A percentile compares a stretch with the other conserved stretches of the same genome.
phyloP scores from a whole-genome alignment of 2,113 vertebrate genomes.

The Gallinago jamesoni region DNA sequence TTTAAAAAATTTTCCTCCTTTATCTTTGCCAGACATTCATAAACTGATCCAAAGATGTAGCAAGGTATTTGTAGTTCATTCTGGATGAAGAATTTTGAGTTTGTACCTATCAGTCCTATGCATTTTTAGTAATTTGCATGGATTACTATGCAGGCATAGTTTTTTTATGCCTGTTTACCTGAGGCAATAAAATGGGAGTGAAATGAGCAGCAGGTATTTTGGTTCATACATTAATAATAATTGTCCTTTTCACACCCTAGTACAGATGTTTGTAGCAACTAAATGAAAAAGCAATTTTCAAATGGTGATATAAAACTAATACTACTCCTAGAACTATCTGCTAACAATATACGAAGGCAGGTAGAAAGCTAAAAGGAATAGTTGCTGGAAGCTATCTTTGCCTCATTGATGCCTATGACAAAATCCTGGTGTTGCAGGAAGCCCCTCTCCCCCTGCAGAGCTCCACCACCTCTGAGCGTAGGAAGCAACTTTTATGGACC shows the following conservation, averaged over 20 bases:
- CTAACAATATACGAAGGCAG: not conserved
- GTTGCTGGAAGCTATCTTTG: not conserved
- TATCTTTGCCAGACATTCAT: not conserved
- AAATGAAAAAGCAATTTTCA: not conserved
- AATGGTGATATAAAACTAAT: not conserved
- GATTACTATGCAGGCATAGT: no score
- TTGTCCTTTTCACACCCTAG: not conserved
- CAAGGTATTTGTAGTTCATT: not conserved
- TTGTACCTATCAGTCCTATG: not conserved
- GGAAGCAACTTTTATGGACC: not conserved
- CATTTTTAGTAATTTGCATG: not conserved
- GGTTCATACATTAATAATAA: not conserved
- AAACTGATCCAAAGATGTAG: not conserved
- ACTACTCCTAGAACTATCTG: not conserved
- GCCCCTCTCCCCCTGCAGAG: fast-evolving
- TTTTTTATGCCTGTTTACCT: not conserved
- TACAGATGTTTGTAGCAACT: not conserved
- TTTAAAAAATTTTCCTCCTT: not conserved
- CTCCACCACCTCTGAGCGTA: not conserved
- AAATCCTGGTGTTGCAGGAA: not conserved
- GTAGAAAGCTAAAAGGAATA: not conserved
- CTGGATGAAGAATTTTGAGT: not conserved
- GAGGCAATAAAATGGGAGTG: not conserved
- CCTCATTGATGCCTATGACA: not conserved
- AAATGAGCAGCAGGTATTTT: not conserved